Evolutionary conservation across 1,140 invertebrate genomes (phyloP).

Genomic region (Kradibia gibbosae): DNA sequence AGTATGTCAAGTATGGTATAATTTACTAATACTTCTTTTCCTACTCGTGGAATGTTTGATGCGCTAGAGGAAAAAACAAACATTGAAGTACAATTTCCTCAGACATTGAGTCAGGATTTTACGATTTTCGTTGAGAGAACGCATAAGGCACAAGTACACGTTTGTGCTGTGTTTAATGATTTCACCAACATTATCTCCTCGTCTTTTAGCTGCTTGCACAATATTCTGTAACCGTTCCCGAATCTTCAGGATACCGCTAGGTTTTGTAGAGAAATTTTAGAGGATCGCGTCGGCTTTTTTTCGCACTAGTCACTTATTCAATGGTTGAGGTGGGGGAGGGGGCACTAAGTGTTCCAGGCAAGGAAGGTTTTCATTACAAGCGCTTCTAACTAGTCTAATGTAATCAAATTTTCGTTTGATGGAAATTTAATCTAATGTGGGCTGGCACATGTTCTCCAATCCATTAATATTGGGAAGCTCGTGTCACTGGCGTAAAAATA

Average conservation of each 20-base stretch:
- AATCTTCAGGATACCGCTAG: background rate
- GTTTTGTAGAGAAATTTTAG: background rate
- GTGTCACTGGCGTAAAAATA: background rate
- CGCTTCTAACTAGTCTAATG: background rate
- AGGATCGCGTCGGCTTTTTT: background rate
- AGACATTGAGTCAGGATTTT: conserved; percentile 27
- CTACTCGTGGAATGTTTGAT: no score
- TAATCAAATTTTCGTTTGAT: background rate
- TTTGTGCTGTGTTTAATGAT: background rate
- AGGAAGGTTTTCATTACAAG: background rate
- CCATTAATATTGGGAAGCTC: background rate
- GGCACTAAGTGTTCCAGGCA: no score
- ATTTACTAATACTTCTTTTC: no score
- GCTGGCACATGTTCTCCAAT: background rate
- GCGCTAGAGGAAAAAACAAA: no score
- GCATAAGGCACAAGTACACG: background rate
- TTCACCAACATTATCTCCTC: background rate
- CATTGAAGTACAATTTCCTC: no score
- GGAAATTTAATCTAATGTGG: background rate
- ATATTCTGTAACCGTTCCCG: background rate
- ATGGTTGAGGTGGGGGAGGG: background rate
- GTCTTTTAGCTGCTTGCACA: background rate
- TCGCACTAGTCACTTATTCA: background rate
- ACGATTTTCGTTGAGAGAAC: conserved; percentile 25
- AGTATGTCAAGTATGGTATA: no score